Conservation (phyloP, 2,888 invertebrate species). For the Lithophane ornitopus region DNA sequence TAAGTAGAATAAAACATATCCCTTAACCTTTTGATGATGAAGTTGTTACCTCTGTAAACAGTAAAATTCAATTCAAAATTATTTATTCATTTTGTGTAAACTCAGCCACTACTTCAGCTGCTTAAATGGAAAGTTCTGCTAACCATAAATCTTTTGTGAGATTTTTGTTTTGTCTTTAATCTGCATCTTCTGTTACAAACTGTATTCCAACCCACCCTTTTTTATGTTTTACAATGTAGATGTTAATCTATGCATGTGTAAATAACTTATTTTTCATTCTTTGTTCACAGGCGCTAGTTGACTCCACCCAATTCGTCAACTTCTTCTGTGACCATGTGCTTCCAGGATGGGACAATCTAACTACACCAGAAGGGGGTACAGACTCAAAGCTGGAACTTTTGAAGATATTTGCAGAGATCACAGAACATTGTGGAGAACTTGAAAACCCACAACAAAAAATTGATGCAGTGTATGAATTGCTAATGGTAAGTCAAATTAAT, state of each 20-base stretch:
- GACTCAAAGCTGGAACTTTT: conserved; percentile 94
- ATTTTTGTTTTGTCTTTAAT: background rate
- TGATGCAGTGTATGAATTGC: conserved; percentile 93
- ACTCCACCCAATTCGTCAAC: conserved; percentile 95
- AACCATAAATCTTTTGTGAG: background rate
- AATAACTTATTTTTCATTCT: conserved; percentile 36
- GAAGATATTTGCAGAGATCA: conserved; percentile 96
- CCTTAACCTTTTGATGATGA: background rate
- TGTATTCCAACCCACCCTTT: background rate
- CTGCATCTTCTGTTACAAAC: background rate
- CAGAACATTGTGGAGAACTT: conserved; percentile 94
- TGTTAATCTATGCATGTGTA: background rate
- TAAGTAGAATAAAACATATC: background rate
- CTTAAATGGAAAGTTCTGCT: background rate
- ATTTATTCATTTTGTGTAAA: background rate
- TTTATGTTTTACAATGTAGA: background rate
- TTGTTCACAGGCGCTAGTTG: conserved; percentile 93
- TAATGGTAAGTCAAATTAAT: conserved; percentile 91
- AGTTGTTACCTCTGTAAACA: too few relatives aligned
- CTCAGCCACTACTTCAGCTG: background rate
- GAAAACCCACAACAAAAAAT: conserved; percentile 94
- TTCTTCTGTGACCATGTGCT: conserved; percentile 96
- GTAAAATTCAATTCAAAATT: background rate
- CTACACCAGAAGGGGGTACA: conserved; percentile 90
- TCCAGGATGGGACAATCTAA: conserved; percentile 93